Conservation (phyloP, 2,113 vertebrate species). For the Peromyscus maniculatus region DNA sequence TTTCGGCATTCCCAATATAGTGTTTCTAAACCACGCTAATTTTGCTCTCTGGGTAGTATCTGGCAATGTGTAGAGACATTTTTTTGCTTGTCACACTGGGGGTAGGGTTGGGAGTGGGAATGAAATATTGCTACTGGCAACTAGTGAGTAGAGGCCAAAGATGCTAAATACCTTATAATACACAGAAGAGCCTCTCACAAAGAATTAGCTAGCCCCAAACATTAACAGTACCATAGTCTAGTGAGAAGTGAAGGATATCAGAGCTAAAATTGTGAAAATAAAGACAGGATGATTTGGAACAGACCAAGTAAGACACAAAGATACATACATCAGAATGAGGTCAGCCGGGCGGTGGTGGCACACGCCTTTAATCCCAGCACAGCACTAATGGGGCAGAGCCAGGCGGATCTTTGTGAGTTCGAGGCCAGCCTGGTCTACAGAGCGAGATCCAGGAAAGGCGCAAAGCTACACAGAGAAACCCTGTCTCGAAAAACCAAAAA, state of each 20-base stretch:
- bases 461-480: too few relatives aligned
- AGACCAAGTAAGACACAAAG: not conserved
- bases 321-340: not conserved
- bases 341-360: not conserved
- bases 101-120: fast-evolving
- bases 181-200: not conserved
- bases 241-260: not conserved
- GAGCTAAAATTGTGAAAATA: not conserved
- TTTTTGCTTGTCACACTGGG: not conserved
- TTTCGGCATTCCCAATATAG: not conserved
- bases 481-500: too few relatives aligned
- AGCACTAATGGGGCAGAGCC: too few relatives aligned
- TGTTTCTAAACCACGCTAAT: not conserved
- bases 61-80: not conserved
- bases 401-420: too few relatives aligned
- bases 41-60: not conserved
- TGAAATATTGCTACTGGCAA: not conserved
- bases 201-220: not conserved
- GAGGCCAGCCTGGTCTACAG: too few relatives aligned
- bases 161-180: not conserved
- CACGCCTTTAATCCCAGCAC: too few relatives aligned
- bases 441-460: too few relatives aligned
- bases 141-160: not conserved
- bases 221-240: not conserved
- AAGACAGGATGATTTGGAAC: not conserved